Evolutionary conservation across 2,797 vertebrate genomes (phyloP).

Genomic region (Acanthopagrus latus): DNA sequence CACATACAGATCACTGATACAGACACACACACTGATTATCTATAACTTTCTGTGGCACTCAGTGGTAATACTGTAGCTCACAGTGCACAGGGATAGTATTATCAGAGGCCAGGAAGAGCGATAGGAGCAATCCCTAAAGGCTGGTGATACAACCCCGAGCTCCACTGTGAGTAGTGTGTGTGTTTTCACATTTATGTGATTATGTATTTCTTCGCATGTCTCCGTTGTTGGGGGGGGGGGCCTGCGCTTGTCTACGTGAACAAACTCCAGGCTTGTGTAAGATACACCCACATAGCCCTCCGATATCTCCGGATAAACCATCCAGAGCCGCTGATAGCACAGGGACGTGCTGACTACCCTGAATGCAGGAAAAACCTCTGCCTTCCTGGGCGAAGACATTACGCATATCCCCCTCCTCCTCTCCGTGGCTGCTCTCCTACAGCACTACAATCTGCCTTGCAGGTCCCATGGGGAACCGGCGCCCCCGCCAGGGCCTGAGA

Average conservation of each 20-base stretch:
- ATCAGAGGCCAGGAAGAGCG: slow-evolving; percentile 72
- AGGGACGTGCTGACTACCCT: slow-evolving; percentile 68
- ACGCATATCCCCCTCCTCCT: slow-evolving; percentile 55
- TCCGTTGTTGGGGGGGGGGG: slow-evolving; percentile 36
- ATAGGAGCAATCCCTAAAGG: slow-evolving; percentile 69
- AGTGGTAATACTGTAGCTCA: slow-evolving; percentile 52
- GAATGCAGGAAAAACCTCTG: slow-evolving; percentile 43
- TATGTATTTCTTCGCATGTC: slow-evolving; percentile 53
- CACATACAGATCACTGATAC: slow-evolving; percentile 53
- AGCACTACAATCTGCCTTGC: slow-evolving; percentile 45
- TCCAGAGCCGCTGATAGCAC: slow-evolving; percentile 65
- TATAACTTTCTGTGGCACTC: slow-evolving; percentile 45
- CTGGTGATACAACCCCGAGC: slow-evolving; percentile 25
- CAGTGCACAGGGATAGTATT: slow-evolving; percentile 57
- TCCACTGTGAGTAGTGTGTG: slow-evolving; percentile 21
- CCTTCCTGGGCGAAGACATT: slow-evolving; percentile 70
- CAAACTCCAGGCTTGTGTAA: slow-evolving; percentile 74
- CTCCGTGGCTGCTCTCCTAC: slow-evolving; percentile 47
- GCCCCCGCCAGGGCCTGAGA: slow-evolving; percentile 43
- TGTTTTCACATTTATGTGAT: slow-evolving; percentile 45
- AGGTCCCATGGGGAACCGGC: slow-evolving; percentile 56
- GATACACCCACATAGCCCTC: slow-evolving; percentile 79
- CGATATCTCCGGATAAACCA: slow-evolving; percentile 66
- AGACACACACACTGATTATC: slow-evolving; percentile 51
- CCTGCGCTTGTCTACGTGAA: slow-evolving; percentile 57